These are phyloP conservation scores for Myocastor coypus DNA, from an alignment of 2,113 vertebrate genomes.

Conservation along the genomic window DNA sequence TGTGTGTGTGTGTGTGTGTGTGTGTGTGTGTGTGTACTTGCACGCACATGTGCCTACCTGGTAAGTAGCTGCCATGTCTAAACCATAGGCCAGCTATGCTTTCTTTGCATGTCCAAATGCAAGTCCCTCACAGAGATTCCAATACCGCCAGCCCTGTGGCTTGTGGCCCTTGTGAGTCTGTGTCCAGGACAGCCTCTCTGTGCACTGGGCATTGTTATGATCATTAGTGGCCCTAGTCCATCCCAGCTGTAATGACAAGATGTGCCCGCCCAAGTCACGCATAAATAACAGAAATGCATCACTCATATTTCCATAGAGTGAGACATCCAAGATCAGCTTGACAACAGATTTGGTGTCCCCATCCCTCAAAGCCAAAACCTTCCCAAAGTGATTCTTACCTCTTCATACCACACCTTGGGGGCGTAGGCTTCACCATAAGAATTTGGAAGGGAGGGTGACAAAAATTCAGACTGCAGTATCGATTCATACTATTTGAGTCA, in stretches of 20 bases:
- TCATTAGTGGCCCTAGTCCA: neutral
- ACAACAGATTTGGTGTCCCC: fast-evolving
- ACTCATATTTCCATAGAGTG: neutral
- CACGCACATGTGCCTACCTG: neutral
- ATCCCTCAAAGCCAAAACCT: neutral
- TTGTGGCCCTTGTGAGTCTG: neutral
- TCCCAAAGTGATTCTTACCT: neutral
- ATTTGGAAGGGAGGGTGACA: neutral
- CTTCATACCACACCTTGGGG: neutral
- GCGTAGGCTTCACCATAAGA: neutral
- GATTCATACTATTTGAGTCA: neutral
- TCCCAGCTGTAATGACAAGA: neutral
- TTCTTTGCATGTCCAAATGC: neutral
- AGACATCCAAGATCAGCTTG: neutral
- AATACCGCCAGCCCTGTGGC: neutral
- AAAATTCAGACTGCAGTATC: neutral
- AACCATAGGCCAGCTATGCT: neutral
- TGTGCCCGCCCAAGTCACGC: neutral
- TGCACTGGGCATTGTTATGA: neutral
- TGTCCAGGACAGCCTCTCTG: neutral
- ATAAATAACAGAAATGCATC: neutral
- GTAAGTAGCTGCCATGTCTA: neutral
- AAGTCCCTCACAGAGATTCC: neutral
- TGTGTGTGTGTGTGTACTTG: neutral
- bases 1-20: neutral